Evolutionary conservation across 2,888 invertebrate species (phyloP), one percentile per base, ranked within the genome.

Genomic region (Lasiommata megera): DNA sequence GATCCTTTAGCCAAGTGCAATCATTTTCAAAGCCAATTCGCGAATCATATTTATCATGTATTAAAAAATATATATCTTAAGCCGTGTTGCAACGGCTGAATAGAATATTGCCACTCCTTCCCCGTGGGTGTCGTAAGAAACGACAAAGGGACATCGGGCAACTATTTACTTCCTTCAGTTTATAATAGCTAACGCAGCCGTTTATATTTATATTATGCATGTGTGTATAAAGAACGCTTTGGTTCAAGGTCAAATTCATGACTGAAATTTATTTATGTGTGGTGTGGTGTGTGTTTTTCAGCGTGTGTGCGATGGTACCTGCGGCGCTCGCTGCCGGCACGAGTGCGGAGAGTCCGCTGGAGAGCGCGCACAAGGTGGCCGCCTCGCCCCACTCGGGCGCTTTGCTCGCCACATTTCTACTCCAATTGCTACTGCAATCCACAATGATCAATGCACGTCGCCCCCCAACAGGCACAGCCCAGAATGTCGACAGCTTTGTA

Each of bases 401-500:
- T 75, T 80, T 82, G 75, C 76, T 73, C 73, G 77, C 68, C 76
- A 74, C 77, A 73, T 74, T 77, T 76, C 78, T 84, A 83, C 87
- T 85, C 88, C 88, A 88, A 77, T 82, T 82, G 84, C 87, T 87
- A 84, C 88, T 88, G 89, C 79, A 88, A 89, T 75, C 79, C 79
- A 84, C 55, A 72, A 74, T 58, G 68, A 61, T 64, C 63, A 66
- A 66, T 67, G 67, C 65, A 67, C 63, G 63, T 38, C 55, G 47
- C 62, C 44, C 28, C 23, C 38, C 1, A 3, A 11, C 28, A 18
- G 40, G 11, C 46, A 52, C 56, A 3, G 28, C n/a, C 28, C 48
- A 28, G 38, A 31, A 28, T 44, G 17, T n/a, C 5, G 31, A 11
- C 53, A 50, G 46, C 44, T 56, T 57, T 51, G 55, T 41, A 54